These are phyloP conservation scores for Dryobota labecula DNA, from an alignment of 2,888 invertebrate species.

Conservation along the genomic window DNA sequence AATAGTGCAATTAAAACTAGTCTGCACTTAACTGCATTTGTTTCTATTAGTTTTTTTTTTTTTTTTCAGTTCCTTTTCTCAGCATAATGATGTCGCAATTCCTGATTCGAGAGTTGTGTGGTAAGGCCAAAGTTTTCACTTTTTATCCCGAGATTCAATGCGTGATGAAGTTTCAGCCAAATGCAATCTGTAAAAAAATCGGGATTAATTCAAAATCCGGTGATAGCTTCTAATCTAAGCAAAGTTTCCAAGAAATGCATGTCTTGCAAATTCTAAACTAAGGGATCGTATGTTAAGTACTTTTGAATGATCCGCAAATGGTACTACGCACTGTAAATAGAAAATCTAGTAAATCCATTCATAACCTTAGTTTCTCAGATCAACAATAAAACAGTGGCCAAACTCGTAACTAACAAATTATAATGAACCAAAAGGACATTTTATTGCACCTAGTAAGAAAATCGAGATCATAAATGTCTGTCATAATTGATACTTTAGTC, in stretches of 20 bases:
- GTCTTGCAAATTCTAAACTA: not conserved
- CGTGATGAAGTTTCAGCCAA: not conserved
- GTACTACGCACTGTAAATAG: conserved; percentile 30
- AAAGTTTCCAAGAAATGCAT: not conserved
- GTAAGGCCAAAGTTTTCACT: not conserved
- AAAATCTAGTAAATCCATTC: conserved; percentile 45
- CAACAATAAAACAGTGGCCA: conserved; percentile 42
- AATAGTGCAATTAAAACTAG: conserved; percentile 16
- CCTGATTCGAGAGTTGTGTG: not conserved
- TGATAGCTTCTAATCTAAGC: not conserved
- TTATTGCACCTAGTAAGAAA: conserved; percentile 64
- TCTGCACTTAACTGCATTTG: not conserved
- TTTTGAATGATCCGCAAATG: conserved; percentile 3
- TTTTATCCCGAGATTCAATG: not conserved
- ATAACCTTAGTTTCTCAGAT: conserved; percentile 46
- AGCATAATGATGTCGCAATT: not conserved
- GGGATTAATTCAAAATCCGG: not conserved
- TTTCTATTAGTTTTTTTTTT: not conserved
- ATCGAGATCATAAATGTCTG: conserved; percentile 60
- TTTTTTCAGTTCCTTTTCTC: not conserved
- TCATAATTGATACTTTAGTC: conserved; percentile 61
- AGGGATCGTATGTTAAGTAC: conserved; percentile 5
- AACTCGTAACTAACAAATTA: conserved; percentile 54
- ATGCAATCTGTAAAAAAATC: not conserved
- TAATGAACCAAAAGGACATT: conserved; percentile 60